Percentiles rank a stretch among this genome's conserved stretches.
Conservation (phyloP, 2,888 invertebrate species). For the Aphidoletes aphidimyza region DNA sequence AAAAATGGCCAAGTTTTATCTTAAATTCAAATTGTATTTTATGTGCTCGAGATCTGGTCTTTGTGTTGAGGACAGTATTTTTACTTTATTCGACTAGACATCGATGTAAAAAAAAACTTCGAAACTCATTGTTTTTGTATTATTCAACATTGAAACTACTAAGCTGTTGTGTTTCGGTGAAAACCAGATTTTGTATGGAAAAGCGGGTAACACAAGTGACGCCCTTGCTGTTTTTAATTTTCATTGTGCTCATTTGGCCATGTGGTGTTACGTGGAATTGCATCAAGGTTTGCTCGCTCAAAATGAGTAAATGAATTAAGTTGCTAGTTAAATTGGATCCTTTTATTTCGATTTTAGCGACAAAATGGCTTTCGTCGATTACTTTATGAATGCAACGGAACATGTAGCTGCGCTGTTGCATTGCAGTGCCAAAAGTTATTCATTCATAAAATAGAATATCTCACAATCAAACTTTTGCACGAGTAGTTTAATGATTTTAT, state of each 20-base stretch:
- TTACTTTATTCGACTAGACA: neutral
- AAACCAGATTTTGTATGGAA: too few relatives aligned
- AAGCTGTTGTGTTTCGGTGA: neutral
- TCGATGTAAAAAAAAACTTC: neutral
- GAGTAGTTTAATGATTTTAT: too few relatives aligned
- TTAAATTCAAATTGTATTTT: too few relatives aligned
- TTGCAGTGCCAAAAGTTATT: too few relatives aligned
- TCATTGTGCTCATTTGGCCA: neutral
- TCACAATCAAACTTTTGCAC: too few relatives aligned
- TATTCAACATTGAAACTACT: neutral
- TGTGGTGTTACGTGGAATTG: neutral
- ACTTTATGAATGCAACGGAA: too few relatives aligned
- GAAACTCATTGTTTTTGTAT: neutral
- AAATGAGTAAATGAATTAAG: constrained; percentile 1
- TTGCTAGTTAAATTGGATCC: neutral
- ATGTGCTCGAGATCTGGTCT: neutral
- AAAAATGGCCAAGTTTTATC: too few relatives aligned
- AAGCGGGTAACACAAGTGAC: too few relatives aligned
- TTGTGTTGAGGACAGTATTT: neutral
- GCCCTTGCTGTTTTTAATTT: too few relatives aligned
- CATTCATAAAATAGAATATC: too few relatives aligned
- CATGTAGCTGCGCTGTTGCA: too few relatives aligned
- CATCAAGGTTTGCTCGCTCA: neutral
- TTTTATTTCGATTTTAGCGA: neutral
- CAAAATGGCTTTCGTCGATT: neutral